Evolutionary conservation across 2,888 invertebrate genomes (phyloP).

Genomic region (Nemotelus pantherinus): DNA sequence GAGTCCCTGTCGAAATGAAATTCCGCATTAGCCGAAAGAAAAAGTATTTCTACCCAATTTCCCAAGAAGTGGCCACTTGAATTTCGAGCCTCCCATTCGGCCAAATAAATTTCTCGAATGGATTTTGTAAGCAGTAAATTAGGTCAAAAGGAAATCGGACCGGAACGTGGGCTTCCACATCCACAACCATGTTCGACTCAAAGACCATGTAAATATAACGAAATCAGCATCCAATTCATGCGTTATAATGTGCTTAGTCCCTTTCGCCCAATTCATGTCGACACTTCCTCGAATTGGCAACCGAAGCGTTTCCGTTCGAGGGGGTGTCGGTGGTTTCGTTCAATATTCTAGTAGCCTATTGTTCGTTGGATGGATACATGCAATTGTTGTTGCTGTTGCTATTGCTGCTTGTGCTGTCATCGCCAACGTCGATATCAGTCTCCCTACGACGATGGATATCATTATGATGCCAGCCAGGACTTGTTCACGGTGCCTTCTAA

Average conservation of each 20-base stretch:
- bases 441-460: conserved; percentile 17
- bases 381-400: not conserved
- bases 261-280: conserved; percentile 28
- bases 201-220: not conserved
- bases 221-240: conserved; percentile 13
- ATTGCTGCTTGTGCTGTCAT: no score
- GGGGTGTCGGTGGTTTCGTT: not conserved
- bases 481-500: not conserved
- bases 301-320: not conserved
- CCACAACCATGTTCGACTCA: not conserved
- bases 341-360: conserved; percentile 17
- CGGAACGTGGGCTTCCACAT: not conserved
- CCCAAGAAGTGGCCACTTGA: no score
- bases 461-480: conserved; percentile 12
- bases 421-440: not conserved
- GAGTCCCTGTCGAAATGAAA: no score
- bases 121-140: not conserved
- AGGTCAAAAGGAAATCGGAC: not conserved
- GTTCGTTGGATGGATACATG: conserved; percentile 26
- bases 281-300: conserved; percentile 21
- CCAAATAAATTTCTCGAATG: no score
- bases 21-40: no score
- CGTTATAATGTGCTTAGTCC: conserved; percentile 22
- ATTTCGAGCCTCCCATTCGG: no score
- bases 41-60: no score